Conservation (phyloP, 2,797 vertebrate species). For the Intellagama lesueurii region DNA sequence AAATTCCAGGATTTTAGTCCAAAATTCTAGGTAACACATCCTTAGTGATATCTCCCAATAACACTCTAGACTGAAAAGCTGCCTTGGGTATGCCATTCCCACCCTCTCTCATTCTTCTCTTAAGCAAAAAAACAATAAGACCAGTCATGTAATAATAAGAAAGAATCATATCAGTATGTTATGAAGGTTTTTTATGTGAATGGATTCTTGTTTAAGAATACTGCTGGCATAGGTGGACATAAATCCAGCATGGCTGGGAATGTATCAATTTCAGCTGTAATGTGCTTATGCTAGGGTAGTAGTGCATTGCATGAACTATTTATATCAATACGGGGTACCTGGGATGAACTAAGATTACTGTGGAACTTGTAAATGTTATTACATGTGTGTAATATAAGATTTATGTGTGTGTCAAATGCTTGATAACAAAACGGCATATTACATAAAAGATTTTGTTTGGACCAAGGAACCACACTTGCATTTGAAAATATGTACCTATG, state of each 20-base stretch:
- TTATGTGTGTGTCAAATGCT: not conserved
- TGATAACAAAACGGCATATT: not conserved
- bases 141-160: not conserved
- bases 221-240: not conserved
- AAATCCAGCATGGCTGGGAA: not conserved
- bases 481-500: not conserved
- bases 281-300: not conserved
- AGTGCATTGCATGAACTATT: not conserved
- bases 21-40: too few species aligned
- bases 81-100: not conserved
- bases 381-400: too few species aligned
- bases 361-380: not conserved
- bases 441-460: not conserved
- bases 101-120: not conserved
- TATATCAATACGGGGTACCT: not conserved
- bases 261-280: not conserved
- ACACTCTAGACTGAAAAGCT: not conserved
- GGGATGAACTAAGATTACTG: not conserved
- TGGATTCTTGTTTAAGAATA: not conserved
- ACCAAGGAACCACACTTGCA: not conserved
- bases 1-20: too few species aligned
- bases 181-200: not conserved
- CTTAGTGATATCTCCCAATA: not conserved
- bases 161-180: not conserved
- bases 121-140: not conserved